Percentiles rank a stretch among this genome's conserved stretches.
phyloP scores from a whole-genome alignment of 2,113 vertebrate genomes.

The Anhinga rufa region DNA sequence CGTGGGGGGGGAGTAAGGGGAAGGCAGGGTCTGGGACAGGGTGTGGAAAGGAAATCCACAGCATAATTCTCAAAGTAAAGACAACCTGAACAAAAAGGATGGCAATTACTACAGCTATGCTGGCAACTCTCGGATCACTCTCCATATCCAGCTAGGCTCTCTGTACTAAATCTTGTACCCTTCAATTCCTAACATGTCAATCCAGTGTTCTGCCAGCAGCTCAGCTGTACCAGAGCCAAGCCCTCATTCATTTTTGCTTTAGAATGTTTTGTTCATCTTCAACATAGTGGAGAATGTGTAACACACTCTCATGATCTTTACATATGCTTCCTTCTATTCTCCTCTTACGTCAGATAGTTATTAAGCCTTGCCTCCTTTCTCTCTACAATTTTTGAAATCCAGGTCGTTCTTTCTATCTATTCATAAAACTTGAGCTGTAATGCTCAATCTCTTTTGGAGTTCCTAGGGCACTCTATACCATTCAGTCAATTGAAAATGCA shows the following conservation, averaged over 20 bases:
- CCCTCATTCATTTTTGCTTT: neutral
- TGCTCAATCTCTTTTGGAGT: neutral
- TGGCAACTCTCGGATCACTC: neutral
- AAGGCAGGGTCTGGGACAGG: neutral
- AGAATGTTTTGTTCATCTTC: neutral
- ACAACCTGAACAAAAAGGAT: neutral
- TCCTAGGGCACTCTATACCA: neutral
- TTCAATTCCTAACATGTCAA: neutral
- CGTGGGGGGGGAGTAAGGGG: neutral
- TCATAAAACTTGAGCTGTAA: neutral
- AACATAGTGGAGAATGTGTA: neutral
- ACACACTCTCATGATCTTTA: neutral
- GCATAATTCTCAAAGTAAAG: neutral
- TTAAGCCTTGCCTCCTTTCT: neutral
- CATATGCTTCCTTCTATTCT: neutral
- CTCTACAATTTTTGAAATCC: neutral
- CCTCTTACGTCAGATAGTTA: neutral
- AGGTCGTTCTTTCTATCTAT: neutral
- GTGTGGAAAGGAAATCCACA: neutral
- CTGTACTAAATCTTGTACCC: neutral
- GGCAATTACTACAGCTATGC: neutral
- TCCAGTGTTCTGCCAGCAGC: neutral
- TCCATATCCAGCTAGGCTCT: neutral
- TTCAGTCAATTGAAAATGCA: neutral
- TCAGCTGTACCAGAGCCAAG: neutral